Conservation (phyloP, 1,140 invertebrate genomes). For the Drosophila quadrilineata region DNA sequence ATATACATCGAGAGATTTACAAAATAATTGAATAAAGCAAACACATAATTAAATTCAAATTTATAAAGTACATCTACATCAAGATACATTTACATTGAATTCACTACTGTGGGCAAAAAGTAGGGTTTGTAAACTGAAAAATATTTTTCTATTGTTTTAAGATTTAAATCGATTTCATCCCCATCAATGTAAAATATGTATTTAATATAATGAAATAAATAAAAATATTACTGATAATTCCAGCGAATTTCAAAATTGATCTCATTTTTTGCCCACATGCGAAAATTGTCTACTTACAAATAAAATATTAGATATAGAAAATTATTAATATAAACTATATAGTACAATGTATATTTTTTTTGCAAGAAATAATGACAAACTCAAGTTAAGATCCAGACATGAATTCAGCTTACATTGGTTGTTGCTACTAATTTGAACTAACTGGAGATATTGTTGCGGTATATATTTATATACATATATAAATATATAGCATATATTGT, state of each 20-base stretch:
- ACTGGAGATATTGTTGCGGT: neutral
- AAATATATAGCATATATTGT: neutral
- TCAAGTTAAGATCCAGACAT: slow-evolving; percentile 3
- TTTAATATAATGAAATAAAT: too few species aligned
- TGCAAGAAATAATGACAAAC: slow-evolving; percentile 22
- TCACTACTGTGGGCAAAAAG: too few species aligned
- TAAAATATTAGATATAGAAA: neutral
- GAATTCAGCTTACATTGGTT: slow-evolving; percentile 24
- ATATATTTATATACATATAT: neutral
- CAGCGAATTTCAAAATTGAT: slow-evolving; percentile 26
- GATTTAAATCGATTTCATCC: too few species aligned
- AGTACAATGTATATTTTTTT: slow-evolving; percentile 14
- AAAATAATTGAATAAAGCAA: too few species aligned
- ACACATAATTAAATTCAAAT: too few species aligned
- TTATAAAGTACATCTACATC: too few species aligned
- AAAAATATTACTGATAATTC: slow-evolving; percentile 15
- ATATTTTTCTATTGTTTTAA: too few species aligned
- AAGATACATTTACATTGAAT: too few species aligned
- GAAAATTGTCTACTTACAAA: slow-evolving; percentile 36
- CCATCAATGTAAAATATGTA: too few species aligned
- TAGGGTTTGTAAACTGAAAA: too few species aligned
- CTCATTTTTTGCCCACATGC: slow-evolving; percentile 8
- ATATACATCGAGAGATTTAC: slow-evolving; percentile 27
- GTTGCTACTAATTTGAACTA: slow-evolving; percentile 13
- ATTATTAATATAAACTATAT: too few species aligned